Base-by-base conservation (phyloP, 2,888 invertebrate genomes). In the Hyposoter didymator region DNA sequence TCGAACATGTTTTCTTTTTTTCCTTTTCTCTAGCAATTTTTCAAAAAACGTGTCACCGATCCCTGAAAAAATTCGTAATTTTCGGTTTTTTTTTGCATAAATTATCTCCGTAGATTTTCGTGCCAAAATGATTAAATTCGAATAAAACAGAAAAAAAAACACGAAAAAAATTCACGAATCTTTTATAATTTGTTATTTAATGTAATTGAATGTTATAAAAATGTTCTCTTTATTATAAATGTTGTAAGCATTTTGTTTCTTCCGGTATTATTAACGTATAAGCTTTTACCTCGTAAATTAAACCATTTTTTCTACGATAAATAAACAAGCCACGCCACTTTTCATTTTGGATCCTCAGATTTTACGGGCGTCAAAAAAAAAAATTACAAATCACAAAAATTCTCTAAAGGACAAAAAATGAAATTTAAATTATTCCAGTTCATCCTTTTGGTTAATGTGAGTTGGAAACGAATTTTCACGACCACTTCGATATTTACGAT, bases 121-220 rank as follows among this genome's bases (percentile, higher is more conserved):
- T 84, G 89, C 87, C 88, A 84, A 84, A 76, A 76, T 88, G 84
- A 83, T 85, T 84, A 86, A 90, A 88, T 88, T 84, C 79, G 88
- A 81, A 83, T 89, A 86, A 88, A 90, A 70, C 35, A 39, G 28
- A 55, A 39, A 35, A n/a, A 49, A 59, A 19, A 52, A 55, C 45
- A 80, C 14, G 39, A 52, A 74, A 55, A 55, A 81, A 84, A 84
- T 89, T 91, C 88, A 81, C 90, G 89, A 89, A 90, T 91, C 91
- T 92, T 94, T 93, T 92, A 93, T 93, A 92, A 93, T 93, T 93
- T 93, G 93, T 93, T 94, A 93, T 93, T 92, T 92, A 92, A 93
- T 93, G 90, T 92, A 92, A 92, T 89, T 90, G 89, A 90, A 92
- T 93, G 92, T 92, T 92, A 93, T 89, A 85, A 91, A 92, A 90